A percentile compares a stretch with the other conserved stretches of the same genome.
phyloP scores from a whole-genome alignment of 2,797 vertebrate species.

The Bradypus variegatus region DNA sequence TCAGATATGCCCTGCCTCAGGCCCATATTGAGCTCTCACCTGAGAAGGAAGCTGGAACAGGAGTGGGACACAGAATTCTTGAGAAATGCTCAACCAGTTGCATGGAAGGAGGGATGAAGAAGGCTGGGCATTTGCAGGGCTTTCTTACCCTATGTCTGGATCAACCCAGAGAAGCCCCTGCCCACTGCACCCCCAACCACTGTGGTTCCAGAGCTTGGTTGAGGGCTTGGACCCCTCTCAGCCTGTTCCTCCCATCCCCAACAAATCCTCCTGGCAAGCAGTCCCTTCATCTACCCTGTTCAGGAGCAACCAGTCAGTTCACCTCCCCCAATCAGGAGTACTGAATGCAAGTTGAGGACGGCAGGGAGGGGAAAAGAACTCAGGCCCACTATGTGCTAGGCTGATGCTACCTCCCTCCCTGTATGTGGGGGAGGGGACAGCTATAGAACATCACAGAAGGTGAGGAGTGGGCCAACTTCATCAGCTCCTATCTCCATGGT shows the following conservation, averaged over 20 bases:
- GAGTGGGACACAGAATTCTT: not conserved
- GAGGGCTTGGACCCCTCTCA: not conserved
- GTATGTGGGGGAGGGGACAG: not conserved
- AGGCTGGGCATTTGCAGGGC: not conserved
- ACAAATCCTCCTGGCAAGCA: not conserved
- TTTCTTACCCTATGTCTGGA: not conserved
- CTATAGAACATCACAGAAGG: not conserved
- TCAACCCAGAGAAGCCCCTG: not conserved
- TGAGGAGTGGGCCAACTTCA: not conserved
- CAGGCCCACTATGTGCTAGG: not conserved
- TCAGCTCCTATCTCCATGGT: slow-evolving; percentile 30
- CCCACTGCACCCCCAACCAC: not conserved
- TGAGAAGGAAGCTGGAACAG: not conserved
- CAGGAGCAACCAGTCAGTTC: not conserved
- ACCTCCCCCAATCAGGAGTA: not conserved
- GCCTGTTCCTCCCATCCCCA: not conserved
- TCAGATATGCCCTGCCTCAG: not conserved
- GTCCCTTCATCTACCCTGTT: not conserved
- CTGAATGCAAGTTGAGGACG: not conserved
- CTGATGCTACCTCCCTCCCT: not conserved
- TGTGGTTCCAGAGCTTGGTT: not conserved
- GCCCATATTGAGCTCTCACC: not conserved
- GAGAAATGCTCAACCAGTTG: not conserved
- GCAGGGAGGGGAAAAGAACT: not conserved
- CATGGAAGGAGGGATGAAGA: not conserved